Evolutionary conservation across 2,888 invertebrate species (phyloP).

Genomic region (Gastrophysa polygoni): DNA sequence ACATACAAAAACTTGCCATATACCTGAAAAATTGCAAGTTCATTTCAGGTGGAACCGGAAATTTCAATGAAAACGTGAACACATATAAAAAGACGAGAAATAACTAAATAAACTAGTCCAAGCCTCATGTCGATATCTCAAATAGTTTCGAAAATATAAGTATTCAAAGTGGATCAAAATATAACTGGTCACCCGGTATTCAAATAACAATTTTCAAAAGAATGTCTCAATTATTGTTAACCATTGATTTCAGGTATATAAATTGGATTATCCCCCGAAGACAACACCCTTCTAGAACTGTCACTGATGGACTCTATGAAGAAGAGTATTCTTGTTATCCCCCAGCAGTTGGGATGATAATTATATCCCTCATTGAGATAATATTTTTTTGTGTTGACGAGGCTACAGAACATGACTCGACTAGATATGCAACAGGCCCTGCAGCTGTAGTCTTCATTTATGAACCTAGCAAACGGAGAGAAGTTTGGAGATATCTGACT

Average conservation of each 20-base stretch:
- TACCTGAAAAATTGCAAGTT: no score
- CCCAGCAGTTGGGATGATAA: slow-evolving; percentile 89
- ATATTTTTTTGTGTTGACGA: slow-evolving; percentile 64
- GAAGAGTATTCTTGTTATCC: slow-evolving; percentile 93
- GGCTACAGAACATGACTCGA: slow-evolving; percentile 49
- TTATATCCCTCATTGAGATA: slow-evolving; percentile 88
- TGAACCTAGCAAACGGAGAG: slow-evolving; percentile 81
- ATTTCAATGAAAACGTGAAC: no score
- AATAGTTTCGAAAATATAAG: no score
- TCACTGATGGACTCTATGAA: slow-evolving; percentile 66
- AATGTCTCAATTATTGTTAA: no score
- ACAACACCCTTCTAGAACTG: slow-evolving; percentile 37
- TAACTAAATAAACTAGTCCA: no score
- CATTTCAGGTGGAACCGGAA: no score
- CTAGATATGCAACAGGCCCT: slow-evolving; percentile 64
- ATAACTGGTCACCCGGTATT: no score
- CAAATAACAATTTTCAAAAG: no score
- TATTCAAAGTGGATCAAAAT: no score
- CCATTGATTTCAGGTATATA: slow-evolving; percentile 41
- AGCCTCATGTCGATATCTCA: no score
- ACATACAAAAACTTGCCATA: no score
- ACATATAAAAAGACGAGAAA: no score
- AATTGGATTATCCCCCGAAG: slow-evolving; percentile 41
- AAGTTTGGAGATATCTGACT: slow-evolving; percentile 92
- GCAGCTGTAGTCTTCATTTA: slow-evolving; percentile 77